Evolutionary conservation across 2,797 vertebrate genomes (phyloP).

Genomic region (Phaenicophaeus curvirostris): DNA sequence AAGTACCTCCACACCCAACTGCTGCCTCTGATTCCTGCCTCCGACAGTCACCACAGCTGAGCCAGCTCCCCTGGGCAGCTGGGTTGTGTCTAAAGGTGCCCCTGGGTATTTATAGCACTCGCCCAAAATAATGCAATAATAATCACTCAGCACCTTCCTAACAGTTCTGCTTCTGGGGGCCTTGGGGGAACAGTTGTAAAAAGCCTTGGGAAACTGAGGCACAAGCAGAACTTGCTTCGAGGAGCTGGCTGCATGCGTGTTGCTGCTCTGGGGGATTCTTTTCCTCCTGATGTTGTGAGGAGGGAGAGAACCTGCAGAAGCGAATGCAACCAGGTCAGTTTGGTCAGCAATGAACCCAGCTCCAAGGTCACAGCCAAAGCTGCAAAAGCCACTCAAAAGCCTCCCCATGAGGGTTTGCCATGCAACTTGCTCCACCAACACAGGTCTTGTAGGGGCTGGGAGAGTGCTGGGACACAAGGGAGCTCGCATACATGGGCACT

Average conservation of each 20-base stretch:
- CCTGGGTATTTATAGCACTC: constrained; percentile 65
- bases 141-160: constrained; percentile 63
- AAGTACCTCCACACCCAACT: not conserved
- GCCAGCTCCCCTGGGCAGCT: constrained; percentile 40
- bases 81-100: constrained; percentile 63
- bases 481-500: fast-evolving
- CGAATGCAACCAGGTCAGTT: not conserved
- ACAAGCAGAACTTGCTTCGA: not conserved
- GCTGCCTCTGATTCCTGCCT: not conserved
- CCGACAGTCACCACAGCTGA: not conserved
- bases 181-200: not conserved
- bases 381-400: not conserved
- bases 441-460: fast-evolving
- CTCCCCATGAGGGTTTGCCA: not conserved
- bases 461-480: not conserved
- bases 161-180: constrained; percentile 18
- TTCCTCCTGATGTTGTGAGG: not conserved
- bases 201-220: constrained; percentile 44
- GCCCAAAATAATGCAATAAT: constrained; percentile 54
- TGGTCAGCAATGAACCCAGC: not conserved
- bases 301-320: not conserved
- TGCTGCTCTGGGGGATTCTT: not conserved
- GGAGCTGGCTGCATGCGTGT: not conserved
- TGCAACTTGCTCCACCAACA: fast-evolving
- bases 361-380: not conserved